phyloP scores from a whole-genome alignment of 2,113 vertebrate species.

The Cololabis saira region DNA sequence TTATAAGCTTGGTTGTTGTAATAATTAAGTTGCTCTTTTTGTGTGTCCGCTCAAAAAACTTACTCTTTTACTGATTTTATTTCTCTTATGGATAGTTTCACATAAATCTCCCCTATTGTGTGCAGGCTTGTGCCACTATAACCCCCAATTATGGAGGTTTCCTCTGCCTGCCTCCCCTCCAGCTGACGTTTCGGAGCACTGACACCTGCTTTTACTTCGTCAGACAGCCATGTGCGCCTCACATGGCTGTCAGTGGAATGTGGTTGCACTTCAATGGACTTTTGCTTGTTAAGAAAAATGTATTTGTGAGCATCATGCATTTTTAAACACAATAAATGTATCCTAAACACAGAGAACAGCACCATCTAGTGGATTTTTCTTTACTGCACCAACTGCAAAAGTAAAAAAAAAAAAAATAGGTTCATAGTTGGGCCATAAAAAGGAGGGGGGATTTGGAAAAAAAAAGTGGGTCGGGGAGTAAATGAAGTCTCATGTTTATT shows the following conservation, averaged over 20 bases:
- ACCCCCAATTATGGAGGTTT: conserved; percentile 15
- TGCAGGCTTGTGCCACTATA: conserved; percentile 49
- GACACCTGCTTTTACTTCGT: conserved; percentile 20
- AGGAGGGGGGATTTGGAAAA: no score
- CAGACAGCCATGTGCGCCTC: conserved; percentile 27
- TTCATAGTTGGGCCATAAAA: no score
- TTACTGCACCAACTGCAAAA: background rate
- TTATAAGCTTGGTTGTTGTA: conserved; percentile 31
- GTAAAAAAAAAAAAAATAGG: no score
- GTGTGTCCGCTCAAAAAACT: background rate
- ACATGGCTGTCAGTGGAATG: conserved; percentile 40
- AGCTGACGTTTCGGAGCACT: conserved; percentile 16
- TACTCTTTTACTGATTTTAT: conserved; percentile 39
- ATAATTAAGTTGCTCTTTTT: conserved; percentile 9
- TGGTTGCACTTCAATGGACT: conserved; percentile 49
- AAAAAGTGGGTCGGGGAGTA: no score
- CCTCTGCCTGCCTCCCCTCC: conserved; percentile 12
- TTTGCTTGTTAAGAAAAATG: conserved; percentile 56
- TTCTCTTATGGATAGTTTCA: conserved; percentile 62
- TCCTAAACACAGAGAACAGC: background rate
- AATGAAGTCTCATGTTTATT: conserved; percentile 37
- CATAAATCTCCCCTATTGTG: conserved; percentile 34
- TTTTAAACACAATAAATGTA: conserved; percentile 81
- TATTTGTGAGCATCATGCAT: conserved; percentile 73
- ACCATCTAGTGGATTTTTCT: conserved; percentile 43